Conservation (phyloP, 2,113 vertebrate genomes). For the Eubucco bourcierii region DNA sequence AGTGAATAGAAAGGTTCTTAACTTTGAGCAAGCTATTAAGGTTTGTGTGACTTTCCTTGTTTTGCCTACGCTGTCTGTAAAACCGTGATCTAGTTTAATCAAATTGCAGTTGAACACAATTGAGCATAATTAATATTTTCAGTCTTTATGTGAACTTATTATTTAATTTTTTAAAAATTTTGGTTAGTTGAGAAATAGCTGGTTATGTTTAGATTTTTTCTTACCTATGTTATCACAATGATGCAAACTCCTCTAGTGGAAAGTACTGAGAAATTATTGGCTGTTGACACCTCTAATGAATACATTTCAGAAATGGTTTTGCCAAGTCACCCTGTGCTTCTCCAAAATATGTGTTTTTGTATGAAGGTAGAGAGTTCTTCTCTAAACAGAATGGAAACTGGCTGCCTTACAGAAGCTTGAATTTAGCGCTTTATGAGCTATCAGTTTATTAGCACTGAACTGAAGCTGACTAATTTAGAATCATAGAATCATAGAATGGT, state of each 20-base stretch:
- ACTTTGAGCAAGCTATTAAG: conserved; percentile 98
- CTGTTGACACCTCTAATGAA: background rate
- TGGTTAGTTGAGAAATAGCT: background rate
- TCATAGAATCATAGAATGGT: no score
- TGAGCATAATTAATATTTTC: background rate
- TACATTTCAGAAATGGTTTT: background rate
- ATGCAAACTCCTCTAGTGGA: background rate
- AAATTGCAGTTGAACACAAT: background rate
- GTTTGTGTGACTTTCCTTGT: conserved; percentile 60
- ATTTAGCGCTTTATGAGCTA: background rate
- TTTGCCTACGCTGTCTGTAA: background rate
- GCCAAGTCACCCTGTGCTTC: background rate
- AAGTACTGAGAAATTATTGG: background rate
- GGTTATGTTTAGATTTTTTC: background rate
- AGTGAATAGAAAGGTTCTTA: conserved; percentile 97
- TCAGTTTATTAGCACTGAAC: background rate
- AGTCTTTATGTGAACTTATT: background rate
- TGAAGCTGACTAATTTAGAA: background rate
- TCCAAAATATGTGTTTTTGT: background rate
- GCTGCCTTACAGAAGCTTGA: background rate
- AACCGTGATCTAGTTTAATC: background rate
- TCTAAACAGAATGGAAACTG: background rate
- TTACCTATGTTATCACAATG: background rate
- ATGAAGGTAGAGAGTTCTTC: background rate
- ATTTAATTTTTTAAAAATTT: background rate